Percentiles rank a stretch among this genome's conserved stretches.
Conservation (phyloP, 1,140 invertebrate genomes). For the Diachasmimorpha longicaudata region DNA sequence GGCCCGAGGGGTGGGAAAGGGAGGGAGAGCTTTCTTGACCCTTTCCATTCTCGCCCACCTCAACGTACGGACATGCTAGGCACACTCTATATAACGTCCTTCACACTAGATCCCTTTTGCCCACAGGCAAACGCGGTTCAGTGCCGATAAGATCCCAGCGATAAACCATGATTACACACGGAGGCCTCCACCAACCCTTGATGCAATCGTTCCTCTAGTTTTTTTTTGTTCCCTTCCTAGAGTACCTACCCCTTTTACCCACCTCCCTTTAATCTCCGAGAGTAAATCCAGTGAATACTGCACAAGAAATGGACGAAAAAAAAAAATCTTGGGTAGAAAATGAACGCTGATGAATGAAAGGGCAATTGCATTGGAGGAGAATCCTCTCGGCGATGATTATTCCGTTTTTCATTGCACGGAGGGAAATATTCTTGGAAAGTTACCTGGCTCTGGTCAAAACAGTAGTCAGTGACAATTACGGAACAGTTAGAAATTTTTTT, state of each 20-base stretch:
- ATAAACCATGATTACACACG: constrained; percentile 59
- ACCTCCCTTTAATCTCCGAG: neutral
- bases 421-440: neutral
- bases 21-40: constrained; percentile 4
- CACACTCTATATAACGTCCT: neutral
- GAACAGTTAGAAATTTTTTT: too few relatives aligned
- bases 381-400: neutral
- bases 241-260: neutral
- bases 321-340: neutral
- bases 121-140: constrained; percentile 27
- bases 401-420: neutral
- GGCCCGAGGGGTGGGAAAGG: too few relatives aligned
- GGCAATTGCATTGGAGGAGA: neutral
- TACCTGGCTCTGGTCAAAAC: too few relatives aligned
- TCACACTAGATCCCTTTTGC: constrained; percentile 6
- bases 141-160: constrained; percentile 53
- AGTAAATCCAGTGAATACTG: neutral
- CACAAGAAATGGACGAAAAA: neutral
- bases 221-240: constrained; percentile 2
- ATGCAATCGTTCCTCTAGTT: constrained; percentile 32
- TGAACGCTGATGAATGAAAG: neutral
- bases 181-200: constrained; percentile 29
- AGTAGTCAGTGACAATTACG: too few relatives aligned
- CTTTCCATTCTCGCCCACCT: neutral
- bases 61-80: neutral